A percentile compares a stretch with the other conserved stretches of the same genome.
These are phyloP conservation scores for Chloroclysta siterata DNA, from an alignment of 2,888 invertebrate species.

Conservation along the genomic window DNA sequence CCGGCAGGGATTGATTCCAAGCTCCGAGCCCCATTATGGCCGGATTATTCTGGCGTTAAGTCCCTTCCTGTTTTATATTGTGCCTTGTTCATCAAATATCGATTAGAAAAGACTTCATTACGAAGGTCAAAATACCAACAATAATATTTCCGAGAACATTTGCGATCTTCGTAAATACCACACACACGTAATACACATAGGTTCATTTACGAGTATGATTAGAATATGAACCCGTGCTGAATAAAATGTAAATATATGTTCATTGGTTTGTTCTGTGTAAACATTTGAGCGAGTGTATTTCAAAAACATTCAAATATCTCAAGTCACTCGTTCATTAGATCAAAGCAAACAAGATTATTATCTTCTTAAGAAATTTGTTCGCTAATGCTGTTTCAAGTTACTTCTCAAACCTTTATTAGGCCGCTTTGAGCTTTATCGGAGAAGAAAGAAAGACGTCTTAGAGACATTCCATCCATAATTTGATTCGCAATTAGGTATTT, in stretches of 20 bases:
- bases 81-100: conserved; percentile 15
- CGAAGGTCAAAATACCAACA: background rate
- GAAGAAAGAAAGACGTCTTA: conserved; percentile 37
- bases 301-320: conserved; percentile 15
- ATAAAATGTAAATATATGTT: conserved; percentile 13
- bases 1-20: conserved; percentile 62
- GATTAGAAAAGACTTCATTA: conserved; percentile 17
- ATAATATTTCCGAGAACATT: conserved; percentile 4
- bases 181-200: background rate
- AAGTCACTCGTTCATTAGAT: conserved; percentile 22
- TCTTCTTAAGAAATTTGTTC: conserved; percentile 23
- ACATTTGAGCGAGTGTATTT: conserved; percentile 12
- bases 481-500: conserved; percentile 65
- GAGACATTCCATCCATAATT: conserved; percentile 52
- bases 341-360: conserved; percentile 25
- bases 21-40: conserved; percentile 47
- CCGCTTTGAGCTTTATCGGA: conserved; percentile 34
- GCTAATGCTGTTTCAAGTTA: conserved; percentile 36
- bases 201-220: conserved; percentile 6
- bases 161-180: background rate
- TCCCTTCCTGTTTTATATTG: conserved; percentile 23
- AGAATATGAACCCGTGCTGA: background rate
- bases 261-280: conserved; percentile 3
- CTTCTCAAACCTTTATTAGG: conserved; percentile 39
- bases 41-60: conserved; percentile 46